These are phyloP conservation scores for Lamprologus tigripictilis DNA, from an alignment of 2,113 vertebrate genomes.

Conservation along the genomic window DNA sequence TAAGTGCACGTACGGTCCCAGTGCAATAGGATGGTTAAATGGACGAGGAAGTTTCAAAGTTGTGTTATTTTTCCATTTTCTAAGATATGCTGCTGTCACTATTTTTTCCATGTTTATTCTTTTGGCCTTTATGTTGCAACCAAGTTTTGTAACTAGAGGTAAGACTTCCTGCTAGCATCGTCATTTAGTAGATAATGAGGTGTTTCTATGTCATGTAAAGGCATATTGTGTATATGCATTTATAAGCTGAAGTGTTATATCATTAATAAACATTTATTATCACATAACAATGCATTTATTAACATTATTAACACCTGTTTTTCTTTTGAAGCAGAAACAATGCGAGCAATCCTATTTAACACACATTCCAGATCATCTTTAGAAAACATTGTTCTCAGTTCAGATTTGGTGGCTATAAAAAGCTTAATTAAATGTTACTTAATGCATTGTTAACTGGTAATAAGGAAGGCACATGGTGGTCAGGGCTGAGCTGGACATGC, in stretches of 20 bases:
- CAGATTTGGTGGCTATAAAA: background rate
- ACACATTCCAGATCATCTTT: background rate
- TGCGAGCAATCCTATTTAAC: background rate
- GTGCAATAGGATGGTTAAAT: background rate
- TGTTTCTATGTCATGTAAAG: background rate
- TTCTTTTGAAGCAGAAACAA: background rate
- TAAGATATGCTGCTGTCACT: background rate
- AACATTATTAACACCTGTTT: background rate
- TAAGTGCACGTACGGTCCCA: background rate
- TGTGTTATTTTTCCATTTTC: background rate
- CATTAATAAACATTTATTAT: background rate
- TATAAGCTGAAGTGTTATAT: background rate
- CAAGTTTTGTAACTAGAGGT: background rate
- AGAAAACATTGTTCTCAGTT: background rate
- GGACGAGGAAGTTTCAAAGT: background rate
- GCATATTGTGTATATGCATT: background rate
- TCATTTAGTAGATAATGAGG: background rate
- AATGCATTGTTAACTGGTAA: background rate
- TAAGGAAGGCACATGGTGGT: background rate
- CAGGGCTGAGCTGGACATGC: constrained; percentile 20
- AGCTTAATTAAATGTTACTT: background rate
- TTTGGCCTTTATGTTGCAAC: background rate
- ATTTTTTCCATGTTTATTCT: background rate
- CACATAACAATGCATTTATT: background rate
- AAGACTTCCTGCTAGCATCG: background rate